These are phyloP conservation scores for Aspiorhynchus laticeps DNA, from an alignment of 2,113 vertebrate species.

Conservation along the genomic window DNA sequence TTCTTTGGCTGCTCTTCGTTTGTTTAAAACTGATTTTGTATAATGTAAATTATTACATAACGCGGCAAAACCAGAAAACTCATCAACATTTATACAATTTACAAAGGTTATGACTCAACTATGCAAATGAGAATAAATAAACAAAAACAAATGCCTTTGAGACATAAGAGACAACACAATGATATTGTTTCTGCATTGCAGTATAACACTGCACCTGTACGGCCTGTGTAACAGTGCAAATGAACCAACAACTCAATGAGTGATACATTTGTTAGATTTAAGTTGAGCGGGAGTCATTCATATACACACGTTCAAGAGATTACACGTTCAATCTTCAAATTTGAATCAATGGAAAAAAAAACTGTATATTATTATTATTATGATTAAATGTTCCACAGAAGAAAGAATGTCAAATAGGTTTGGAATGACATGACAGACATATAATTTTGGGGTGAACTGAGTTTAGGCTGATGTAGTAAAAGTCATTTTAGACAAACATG, in stretches of 20 bases:
- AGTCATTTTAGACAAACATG: background rate
- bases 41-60: conserved; percentile 8
- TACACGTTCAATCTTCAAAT: background rate
- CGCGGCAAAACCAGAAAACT: background rate
- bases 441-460: background rate
- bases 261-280: background rate
- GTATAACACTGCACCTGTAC: background rate
- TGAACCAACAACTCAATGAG: background rate
- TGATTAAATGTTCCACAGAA: too few species aligned
- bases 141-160: background rate
- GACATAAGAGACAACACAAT: conserved; percentile 5
- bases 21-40: background rate
- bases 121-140: conserved; percentile 32
- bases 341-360: background rate
- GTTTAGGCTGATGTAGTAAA: background rate
- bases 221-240: background rate
- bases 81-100: conserved; percentile 1
- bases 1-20: conserved; percentile 25
- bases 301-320: background rate
- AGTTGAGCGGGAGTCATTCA: background rate
- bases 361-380: too few species aligned
- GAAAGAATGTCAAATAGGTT: background rate
- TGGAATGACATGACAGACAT: background rate
- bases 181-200: background rate
- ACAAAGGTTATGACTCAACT: conserved; percentile 25